phyloP scores from a whole-genome alignment of 2,888 invertebrate genomes.

The Dynastes hyllus region DNA sequence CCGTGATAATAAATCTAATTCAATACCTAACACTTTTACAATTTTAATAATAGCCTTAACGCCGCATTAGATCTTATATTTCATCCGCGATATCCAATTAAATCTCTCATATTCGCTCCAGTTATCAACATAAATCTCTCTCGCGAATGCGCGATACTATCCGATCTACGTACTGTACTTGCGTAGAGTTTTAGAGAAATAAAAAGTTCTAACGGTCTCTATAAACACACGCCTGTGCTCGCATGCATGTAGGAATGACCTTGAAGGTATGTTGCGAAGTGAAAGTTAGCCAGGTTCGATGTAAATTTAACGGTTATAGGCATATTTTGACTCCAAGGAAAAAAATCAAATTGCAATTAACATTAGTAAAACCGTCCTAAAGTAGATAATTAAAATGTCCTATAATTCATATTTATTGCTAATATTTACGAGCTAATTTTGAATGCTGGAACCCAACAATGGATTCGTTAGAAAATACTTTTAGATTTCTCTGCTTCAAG shows the following conservation, averaged over 20 bases:
- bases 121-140: not conserved
- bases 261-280: conserved; percentile 2
- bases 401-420: not conserved
- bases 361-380: not conserved
- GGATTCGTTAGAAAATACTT: too few species aligned
- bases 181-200: not conserved
- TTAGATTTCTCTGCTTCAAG: too few species aligned
- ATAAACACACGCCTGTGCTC: not conserved
- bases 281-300: conserved; percentile 9
- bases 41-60: too few species aligned
- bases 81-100: too few species aligned
- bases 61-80: too few species aligned
- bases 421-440: not conserved
- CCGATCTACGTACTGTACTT: not conserved
- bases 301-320: conserved; percentile 7
- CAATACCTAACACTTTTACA: too few species aligned
- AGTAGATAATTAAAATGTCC: not conserved
- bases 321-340: not conserved
- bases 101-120: too few species aligned
- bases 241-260: not conserved
- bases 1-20: too few species aligned
- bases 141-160: not conserved
- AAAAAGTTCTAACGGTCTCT: conserved; percentile 8
- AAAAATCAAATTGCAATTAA: too few species aligned
- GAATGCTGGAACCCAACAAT: too few species aligned